phyloP scores from a whole-genome alignment of 30 jellyfish, hydroid and myxozoan species.

The Phacellophora camtschatica region DNA sequence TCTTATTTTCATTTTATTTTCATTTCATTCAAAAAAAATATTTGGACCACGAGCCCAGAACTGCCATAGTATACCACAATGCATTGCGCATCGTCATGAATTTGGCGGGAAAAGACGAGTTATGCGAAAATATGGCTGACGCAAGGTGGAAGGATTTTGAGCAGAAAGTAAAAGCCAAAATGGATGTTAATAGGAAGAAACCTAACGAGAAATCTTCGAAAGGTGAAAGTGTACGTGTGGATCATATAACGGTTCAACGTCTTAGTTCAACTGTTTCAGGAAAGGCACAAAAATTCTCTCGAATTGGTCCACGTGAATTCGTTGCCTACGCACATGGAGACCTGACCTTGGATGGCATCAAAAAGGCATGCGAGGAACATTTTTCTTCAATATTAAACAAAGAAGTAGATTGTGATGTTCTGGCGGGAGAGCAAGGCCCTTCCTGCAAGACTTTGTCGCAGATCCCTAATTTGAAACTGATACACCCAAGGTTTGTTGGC shows the following conservation, averaged over 20 bases:
- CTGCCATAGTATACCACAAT: slow-evolving; percentile 30
- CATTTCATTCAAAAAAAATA: background rate
- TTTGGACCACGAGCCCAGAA: slow-evolving; percentile 30
- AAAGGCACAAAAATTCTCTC: slow-evolving; percentile 12
- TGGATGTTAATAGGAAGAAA: too few species aligned
- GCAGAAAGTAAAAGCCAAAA: too few species aligned
- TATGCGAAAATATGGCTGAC: too few species aligned
- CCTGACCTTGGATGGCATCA: slow-evolving; percentile 9
- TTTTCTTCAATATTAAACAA: background rate
- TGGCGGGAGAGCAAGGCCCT: slow-evolving; percentile 32
- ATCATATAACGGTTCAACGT: too few species aligned
- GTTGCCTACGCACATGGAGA: slow-evolving; percentile 47
- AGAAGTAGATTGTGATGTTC: slow-evolving; percentile 24
- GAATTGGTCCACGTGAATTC: slow-evolving; percentile 47
- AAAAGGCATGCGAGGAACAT: slow-evolving; percentile 15
- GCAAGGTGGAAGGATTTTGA: too few species aligned
- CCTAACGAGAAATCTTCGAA: too few species aligned
- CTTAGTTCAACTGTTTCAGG: slow-evolving; percentile 11
- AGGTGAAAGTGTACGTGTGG: too few species aligned
- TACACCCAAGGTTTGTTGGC: slow-evolving; percentile 22
- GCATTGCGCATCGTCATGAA: slow-evolving; percentile 5
- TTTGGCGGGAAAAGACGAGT: too few species aligned
- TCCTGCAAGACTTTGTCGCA: slow-evolving; percentile 26
- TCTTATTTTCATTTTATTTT: background rate
- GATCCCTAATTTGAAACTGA: slow-evolving; percentile 18